phyloP scores from a whole-genome alignment of 2,113 vertebrate species.

The Apus apus region DNA sequence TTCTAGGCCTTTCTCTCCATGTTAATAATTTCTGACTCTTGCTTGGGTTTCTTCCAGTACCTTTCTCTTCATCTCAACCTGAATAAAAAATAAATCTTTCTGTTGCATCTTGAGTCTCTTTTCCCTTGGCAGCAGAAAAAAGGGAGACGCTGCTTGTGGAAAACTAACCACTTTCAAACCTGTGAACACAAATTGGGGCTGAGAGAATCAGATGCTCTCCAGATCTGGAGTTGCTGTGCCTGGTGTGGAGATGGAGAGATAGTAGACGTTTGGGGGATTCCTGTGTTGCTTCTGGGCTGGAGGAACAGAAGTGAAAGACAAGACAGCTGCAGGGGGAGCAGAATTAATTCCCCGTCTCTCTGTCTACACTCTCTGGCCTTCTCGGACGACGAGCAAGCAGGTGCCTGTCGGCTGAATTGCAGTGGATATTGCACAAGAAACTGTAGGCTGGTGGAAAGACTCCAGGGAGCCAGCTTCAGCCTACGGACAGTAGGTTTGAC shows the following conservation, averaged over 20 bases:
- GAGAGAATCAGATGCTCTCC: background rate
- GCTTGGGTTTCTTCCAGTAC: slow-evolving; percentile 17
- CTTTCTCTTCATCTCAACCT: slow-evolving; percentile 24
- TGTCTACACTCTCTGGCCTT: background rate
- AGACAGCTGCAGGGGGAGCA: background rate
- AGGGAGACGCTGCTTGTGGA: background rate
- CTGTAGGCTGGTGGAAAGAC: slow-evolving; percentile 61
- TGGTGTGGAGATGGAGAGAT: background rate
- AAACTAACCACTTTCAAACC: background rate
- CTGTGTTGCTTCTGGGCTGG: background rate
- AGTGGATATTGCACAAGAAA: slow-evolving; percentile 52
- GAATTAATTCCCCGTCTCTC: background rate
- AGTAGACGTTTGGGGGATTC: background rate
- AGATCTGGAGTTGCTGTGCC: background rate
- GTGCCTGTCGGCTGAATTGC: slow-evolving; percentile 29
- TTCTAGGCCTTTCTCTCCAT: background rate
- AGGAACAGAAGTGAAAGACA: slow-evolving; percentile 4
- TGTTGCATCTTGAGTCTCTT: slow-evolving; percentile 46
- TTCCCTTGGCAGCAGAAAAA: slow-evolving; percentile 42
- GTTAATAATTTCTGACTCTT: background rate
- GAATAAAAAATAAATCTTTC: background rate
- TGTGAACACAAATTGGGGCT: background rate
- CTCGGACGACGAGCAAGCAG: background rate
- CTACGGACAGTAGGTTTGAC: slow-evolving; percentile 58
- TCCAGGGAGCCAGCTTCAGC: slow-evolving; percentile 58